Evolutionary conservation across 2,113 vertebrate species (phyloP).

Genomic region (Sinocyclocheilus grahami): DNA sequence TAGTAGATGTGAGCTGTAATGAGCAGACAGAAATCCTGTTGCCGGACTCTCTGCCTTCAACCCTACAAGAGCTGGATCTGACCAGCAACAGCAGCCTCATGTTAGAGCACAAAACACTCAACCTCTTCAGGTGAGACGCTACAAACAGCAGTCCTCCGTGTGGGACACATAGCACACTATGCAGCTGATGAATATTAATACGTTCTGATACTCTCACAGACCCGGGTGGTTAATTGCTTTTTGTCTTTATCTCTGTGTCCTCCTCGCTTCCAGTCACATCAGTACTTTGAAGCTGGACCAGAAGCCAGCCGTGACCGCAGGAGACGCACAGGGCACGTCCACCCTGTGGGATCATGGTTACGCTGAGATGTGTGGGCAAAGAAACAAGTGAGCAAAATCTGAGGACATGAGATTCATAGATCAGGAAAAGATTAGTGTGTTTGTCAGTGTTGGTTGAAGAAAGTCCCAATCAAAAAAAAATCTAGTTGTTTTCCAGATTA

Average conservation of each 20-base stretch:
- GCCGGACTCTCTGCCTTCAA: constrained; percentile 84
- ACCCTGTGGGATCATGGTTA: constrained; percentile 89
- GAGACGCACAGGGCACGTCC: constrained; percentile 76
- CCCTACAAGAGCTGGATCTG: constrained; percentile 92
- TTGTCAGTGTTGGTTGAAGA: not conserved
- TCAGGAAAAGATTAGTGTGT: not conserved
- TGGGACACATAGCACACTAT: not conserved
- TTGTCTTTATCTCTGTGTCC: not conserved
- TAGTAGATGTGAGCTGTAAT: constrained; percentile 95
- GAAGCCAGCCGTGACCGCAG: constrained; percentile 77
- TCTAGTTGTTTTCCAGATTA: not conserved
- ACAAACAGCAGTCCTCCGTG: not conserved
- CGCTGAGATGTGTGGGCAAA: constrained; percentile 93
- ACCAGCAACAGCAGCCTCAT: constrained; percentile 90
- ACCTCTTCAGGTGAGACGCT: constrained; percentile 87
- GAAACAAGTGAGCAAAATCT: constrained; percentile 88
- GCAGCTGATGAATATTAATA: not conserved
- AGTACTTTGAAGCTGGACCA: constrained; percentile 92
- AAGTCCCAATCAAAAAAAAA: not conserved
- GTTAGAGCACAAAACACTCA: constrained; percentile 92
- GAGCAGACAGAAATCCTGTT: constrained; percentile 92
- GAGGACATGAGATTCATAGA: constrained; percentile 57
- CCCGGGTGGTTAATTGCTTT: not conserved
- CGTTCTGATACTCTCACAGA: not conserved
- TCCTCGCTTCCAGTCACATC: constrained; percentile 81